These are phyloP conservation scores for Callospermophilus lateralis DNA, from an alignment of 2,113 vertebrate genomes.

Conservation along the genomic window DNA sequence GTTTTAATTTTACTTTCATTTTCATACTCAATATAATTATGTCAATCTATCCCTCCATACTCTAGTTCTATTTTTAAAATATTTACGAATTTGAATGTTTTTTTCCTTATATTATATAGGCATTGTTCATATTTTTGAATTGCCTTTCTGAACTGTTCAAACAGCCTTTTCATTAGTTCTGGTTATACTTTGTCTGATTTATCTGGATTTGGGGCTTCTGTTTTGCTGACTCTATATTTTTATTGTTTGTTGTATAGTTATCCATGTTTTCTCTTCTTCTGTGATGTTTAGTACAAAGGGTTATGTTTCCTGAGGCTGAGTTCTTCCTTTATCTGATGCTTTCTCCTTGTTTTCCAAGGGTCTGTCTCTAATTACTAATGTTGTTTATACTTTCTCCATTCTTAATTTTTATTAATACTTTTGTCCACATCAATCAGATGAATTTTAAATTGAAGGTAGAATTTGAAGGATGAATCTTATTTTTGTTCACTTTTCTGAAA, in stretches of 20 bases:
- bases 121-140: neutral
- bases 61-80: neutral
- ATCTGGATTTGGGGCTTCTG: neutral
- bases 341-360: neutral
- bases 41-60: neutral
- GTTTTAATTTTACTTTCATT: neutral
- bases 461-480: neutral
- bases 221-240: neutral
- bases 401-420: neutral
- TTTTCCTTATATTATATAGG: neutral
- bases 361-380: neutral
- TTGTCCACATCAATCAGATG: neutral
- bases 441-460: neutral
- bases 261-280: neutral
- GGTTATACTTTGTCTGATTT: neutral
- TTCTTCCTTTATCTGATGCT: neutral
- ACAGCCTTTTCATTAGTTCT: neutral
- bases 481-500: neutral
- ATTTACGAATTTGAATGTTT: neutral
- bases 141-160: neutral
- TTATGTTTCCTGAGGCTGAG: neutral
- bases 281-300: neutral
- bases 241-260: neutral
- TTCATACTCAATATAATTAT: neutral
- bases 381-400: neutral